Conservation (phyloP, 1,140 invertebrate species). For the Bombus waltoni region DNA sequence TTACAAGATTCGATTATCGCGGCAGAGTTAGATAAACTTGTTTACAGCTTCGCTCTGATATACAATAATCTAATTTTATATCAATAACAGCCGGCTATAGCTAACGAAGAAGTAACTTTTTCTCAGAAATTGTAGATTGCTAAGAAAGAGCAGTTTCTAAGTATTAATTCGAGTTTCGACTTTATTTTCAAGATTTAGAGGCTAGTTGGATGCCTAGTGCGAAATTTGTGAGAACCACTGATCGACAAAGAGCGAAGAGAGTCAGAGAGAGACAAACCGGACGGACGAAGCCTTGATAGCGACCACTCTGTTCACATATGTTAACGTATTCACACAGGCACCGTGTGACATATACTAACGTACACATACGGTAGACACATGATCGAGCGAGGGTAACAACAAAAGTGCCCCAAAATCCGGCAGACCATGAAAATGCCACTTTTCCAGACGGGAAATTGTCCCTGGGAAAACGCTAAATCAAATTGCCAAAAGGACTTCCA, state of each 20-base stretch:
- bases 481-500: not conserved
- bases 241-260: constrained; percentile 22
- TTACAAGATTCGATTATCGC: too few relatives aligned
- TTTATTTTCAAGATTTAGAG: not conserved
- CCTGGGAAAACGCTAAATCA: not conserved
- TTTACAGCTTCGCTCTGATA: too few relatives aligned
- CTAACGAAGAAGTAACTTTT: too few relatives aligned
- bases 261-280: constrained; percentile 51
- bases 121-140: too few relatives aligned
- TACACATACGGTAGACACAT: constrained; percentile 56
- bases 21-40: too few relatives aligned
- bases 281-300: constrained; percentile 66
- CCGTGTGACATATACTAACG: constrained; percentile 53
- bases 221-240: constrained; percentile 64
- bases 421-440: constrained; percentile 21
- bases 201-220: too few relatives aligned
- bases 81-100: too few relatives aligned
- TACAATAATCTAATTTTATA: too few relatives aligned
- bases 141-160: too few relatives aligned
- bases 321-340: constrained; percentile 64
- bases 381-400: constrained; percentile 20
- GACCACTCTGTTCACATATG: constrained; percentile 62
- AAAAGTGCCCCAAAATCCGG: constrained; percentile 28
- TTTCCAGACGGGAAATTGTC: constrained; percentile 25
- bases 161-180: too few relatives aligned